These are phyloP conservation scores for Torymus aiolomorphi DNA, from an alignment of 2,888 invertebrate species.

Conservation along the genomic window DNA sequence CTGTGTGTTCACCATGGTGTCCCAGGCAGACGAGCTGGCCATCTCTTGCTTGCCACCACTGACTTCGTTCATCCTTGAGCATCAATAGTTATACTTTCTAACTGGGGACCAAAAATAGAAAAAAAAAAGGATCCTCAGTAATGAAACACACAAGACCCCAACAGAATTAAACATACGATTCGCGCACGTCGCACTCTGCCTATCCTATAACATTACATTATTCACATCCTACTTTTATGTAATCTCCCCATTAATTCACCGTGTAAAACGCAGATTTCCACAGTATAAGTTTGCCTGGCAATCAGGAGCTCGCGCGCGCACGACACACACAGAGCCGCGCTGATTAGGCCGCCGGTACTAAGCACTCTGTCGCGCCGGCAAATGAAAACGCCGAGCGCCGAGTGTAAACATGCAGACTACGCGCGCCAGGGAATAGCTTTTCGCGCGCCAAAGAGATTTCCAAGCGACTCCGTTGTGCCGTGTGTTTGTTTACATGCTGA, in stretches of 20 bases:
- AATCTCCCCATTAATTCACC: slow-evolving; percentile 21
- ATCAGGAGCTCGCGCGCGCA: too few relatives aligned
- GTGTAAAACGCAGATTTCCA: slow-evolving; percentile 19
- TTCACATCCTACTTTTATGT: slow-evolving; percentile 24
- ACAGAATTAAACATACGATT: too few relatives aligned
- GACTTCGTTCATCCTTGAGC: slow-evolving; percentile 74
- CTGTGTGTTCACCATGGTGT: slow-evolving; percentile 69
- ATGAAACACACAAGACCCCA: too few relatives aligned
- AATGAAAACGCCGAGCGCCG: slow-evolving; percentile 8
- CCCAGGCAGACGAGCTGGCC: slow-evolving; percentile 75
- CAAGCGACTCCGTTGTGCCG: slow-evolving; percentile 59
- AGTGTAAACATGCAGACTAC: slow-evolving; percentile 54
- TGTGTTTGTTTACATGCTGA: slow-evolving; percentile 72
- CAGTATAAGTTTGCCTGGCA: not conserved
- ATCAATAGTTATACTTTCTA: slow-evolving; percentile 47
- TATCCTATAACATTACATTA: too few relatives aligned
- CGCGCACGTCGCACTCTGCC: too few relatives aligned
- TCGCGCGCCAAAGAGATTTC: slow-evolving; percentile 56
- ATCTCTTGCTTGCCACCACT: slow-evolving; percentile 75
- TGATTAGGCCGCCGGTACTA: too few relatives aligned
- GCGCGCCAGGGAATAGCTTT: not conserved
- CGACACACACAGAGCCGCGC: not conserved
- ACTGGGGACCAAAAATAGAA: slow-evolving; percentile 42
- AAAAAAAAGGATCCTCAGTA: too few relatives aligned
- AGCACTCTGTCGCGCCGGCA: too few relatives aligned